Evolutionary conservation across 2,113 vertebrate genomes (phyloP), one percentile per base, ranked within the genome.

Genomic region (Conger conger): DNA sequence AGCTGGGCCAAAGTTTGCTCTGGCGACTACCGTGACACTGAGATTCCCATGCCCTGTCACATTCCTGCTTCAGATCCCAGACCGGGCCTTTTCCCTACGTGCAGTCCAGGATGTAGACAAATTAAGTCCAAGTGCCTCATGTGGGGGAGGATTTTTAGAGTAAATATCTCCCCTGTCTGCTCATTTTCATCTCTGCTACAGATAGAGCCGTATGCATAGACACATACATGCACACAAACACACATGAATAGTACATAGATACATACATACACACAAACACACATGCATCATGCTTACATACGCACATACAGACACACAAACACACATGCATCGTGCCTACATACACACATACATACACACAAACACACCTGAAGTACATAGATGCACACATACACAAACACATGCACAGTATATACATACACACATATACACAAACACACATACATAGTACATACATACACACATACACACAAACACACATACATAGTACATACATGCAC

Each of bases 41-140:
- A 85, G 91, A 93, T 98, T 97, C 97, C 96, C 97, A 97, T 97
- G 97, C 96, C 96, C 96, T 93, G 85, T 92, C 89, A 86, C 96
- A 97, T 97, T 97, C 96, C 95, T 96, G 84, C 89, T 89, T 91
- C 93, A 93, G 92, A 94, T 96, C 97, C 96, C 95, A 93, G 92
- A 88, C 95, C 95, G 91, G 93, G 94, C 85, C 91, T 93, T 92
- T 87, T 89, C 93, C 92, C 94, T 94, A 95, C 94, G 93, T 95
- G 94, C 94, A 93, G 91, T 94, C 94, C 95, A 97, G 96, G 96
- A 97, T 96, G 96, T 95, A 96, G 95, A 95, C 94, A 94, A 95
- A 96, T 94, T 94, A 94, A 96, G 96, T 96, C 95, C 95, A 94
- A 95, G 93, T 96, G 96, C 96, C 94, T 93, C 95, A 95, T 93